These are phyloP conservation scores for Aurelia sp. DNA, from an alignment of 30 jellyfish, hydroid and myxozoan genomes.

Conservation along the genomic window DNA sequence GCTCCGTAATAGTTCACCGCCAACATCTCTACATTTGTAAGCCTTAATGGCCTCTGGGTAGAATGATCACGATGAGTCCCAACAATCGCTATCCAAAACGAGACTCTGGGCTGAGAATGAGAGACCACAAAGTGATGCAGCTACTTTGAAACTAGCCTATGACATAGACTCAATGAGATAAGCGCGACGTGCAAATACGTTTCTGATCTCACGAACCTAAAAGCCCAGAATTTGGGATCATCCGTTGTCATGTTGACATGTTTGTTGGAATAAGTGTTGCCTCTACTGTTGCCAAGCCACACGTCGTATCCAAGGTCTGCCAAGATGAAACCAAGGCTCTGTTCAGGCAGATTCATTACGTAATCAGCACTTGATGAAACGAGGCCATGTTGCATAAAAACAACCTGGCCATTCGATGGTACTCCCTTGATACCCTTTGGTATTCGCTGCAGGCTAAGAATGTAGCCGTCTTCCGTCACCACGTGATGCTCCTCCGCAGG, in stretches of 20 bases:
- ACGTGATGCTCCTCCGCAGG: slow-evolving; percentile 88
- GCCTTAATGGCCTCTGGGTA: too few species aligned
- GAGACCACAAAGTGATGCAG: too few species aligned
- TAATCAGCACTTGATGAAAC: slow-evolving; percentile 85
- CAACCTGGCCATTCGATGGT: slow-evolving; percentile 64
- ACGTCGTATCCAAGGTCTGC: slow-evolving; percentile 97
- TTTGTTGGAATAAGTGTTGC: slow-evolving; percentile 84
- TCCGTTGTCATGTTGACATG: slow-evolving; percentile 66
- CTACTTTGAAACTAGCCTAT: too few species aligned
- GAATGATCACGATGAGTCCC: too few species aligned
- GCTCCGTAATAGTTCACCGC: too few species aligned
- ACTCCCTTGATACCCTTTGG: slow-evolving; percentile 88
- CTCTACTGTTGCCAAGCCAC: slow-evolving; percentile 98
- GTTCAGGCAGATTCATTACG: slow-evolving; percentile 83
- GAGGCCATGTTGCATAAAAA: slow-evolving; percentile 91
- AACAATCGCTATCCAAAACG: too few species aligned
- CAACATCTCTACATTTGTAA: too few species aligned
- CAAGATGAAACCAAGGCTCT: slow-evolving; percentile 89
- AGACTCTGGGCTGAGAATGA: too few species aligned
- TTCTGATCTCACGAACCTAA: slow-evolving; percentile 40
- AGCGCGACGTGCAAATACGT: too few species aligned
- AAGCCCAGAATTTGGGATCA: slow-evolving; percentile 90
- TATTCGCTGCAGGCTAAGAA: slow-evolving; percentile 87
- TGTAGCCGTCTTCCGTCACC: slow-evolving; percentile 87
- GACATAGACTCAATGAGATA: too few species aligned